Evolutionary conservation across 1,140 invertebrate species (phyloP).

Genomic region (Drosophila triauraria): DNA sequence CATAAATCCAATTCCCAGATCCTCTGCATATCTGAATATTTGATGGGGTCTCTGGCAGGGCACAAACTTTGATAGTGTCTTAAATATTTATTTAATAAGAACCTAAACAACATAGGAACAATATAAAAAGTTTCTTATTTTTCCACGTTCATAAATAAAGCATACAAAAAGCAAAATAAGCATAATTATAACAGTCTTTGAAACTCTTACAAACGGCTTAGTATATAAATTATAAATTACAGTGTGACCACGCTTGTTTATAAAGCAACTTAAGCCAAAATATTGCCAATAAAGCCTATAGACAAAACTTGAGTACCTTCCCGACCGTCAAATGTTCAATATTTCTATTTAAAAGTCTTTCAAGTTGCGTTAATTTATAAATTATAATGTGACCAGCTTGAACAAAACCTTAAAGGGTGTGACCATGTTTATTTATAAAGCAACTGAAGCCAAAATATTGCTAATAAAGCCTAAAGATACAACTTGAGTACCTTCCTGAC

Average conservation of each 20-base stretch:
- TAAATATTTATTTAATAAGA: background rate
- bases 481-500: too few species aligned
- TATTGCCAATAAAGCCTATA: too few species aligned
- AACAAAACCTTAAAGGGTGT: background rate
- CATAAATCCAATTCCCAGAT: background rate
- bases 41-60: background rate
- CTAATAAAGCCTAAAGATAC: background rate
- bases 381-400: background rate
- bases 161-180: too few species aligned
- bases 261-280: background rate
- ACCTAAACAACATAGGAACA: too few species aligned
- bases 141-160: too few species aligned
- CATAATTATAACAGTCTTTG: too few species aligned
- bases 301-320: too few species aligned
- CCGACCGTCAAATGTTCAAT: too few species aligned
- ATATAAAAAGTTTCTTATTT: too few species aligned
- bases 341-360: background rate
- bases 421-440: background rate
- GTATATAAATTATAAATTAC: background rate
- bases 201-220: too few species aligned
- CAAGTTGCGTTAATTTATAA: background rate
- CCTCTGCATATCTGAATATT: background rate
- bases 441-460: background rate
- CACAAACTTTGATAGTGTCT: too few species aligned
- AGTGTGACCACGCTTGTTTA: background rate